These are phyloP conservation scores for Hylaeus volcanicus DNA, from an alignment of 1,140 invertebrate species.

Conservation along the genomic window DNA sequence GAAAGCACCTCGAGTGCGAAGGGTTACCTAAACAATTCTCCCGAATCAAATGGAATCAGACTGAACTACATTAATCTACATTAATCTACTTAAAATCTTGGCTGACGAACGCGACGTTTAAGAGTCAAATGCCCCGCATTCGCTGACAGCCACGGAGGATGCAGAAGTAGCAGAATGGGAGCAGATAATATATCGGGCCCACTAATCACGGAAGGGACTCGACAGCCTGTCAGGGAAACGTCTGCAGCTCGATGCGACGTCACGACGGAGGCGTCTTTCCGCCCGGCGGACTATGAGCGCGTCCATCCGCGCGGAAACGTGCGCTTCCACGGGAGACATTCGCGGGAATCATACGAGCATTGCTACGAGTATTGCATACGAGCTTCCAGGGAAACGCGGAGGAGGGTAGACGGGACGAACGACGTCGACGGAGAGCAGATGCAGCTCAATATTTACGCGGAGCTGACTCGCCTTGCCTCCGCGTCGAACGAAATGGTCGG, in stretches of 20 bases:
- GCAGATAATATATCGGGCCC: slow-evolving; percentile 22
- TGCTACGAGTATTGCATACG: slow-evolving; percentile 3
- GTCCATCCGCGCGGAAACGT: slow-evolving; percentile 36
- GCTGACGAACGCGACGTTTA: no score
- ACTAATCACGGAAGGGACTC: slow-evolving; percentile 29
- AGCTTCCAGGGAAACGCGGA: slow-evolving; percentile 3
- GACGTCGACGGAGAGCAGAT: not conserved
- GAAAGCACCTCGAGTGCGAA: no score
- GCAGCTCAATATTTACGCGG: not conserved
- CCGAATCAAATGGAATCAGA: no score
- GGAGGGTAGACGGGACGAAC: not conserved
- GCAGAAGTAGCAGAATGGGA: not conserved
- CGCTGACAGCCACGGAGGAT: no score
- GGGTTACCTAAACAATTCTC: no score
- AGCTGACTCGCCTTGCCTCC: not conserved
- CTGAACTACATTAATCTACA: no score
- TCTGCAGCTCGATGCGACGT: slow-evolving; percentile 11
- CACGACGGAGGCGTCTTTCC: slow-evolving; percentile 18
- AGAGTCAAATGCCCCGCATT: no score
- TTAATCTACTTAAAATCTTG: no score
- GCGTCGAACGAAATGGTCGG: no score
- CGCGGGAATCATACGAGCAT: slow-evolving; percentile 10
- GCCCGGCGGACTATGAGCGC: slow-evolving; percentile 25
- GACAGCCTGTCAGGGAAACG: slow-evolving; percentile 23
- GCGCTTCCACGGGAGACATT: slow-evolving; percentile 19